Conservation (phyloP, 2,888 invertebrate genomes). For the Diarsia dahlii region DNA sequence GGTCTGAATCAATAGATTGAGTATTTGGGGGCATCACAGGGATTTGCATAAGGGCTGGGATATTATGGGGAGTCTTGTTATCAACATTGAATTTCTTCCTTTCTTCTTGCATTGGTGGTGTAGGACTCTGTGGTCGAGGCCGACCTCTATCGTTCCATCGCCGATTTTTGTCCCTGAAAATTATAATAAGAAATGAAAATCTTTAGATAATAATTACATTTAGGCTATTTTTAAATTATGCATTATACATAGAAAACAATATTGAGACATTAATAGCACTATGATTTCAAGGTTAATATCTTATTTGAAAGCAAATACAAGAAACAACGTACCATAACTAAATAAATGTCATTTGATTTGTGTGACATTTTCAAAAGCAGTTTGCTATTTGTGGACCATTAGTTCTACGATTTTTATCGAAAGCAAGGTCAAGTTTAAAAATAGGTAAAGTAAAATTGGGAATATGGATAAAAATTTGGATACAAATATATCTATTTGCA, state of each 20-base stretch:
- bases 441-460: neutral
- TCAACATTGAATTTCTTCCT: constrained; percentile 73
- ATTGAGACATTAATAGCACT: neutral
- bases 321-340: constrained; percentile 10
- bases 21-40: constrained; percentile 80
- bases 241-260: neutral
- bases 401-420: neutral
- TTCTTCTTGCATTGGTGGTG: constrained; percentile 78
- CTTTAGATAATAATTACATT: neutral
- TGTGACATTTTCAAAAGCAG: constrained; percentile 14
- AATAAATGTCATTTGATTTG: constrained; percentile 9
- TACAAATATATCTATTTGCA: neutral
- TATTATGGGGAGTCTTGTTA: constrained; percentile 69
- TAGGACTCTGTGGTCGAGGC: constrained; percentile 79
- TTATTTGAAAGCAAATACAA: constrained; percentile 17
- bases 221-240: too few relatives aligned
- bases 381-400: constrained; percentile 2
- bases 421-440: neutral
- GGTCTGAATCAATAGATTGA: constrained; percentile 73
- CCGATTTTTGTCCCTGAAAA: constrained; percentile 79
- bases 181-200: constrained; percentile 12
- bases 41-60: constrained; percentile 84
- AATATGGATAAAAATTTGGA: neutral
- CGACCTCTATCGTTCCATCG: constrained; percentile 83
- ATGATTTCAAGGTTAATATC: constrained; percentile 11